Evolutionary conservation across 2,888 invertebrate genomes (phyloP).

Genomic region (Pyrrhosoma nymphula): DNA sequence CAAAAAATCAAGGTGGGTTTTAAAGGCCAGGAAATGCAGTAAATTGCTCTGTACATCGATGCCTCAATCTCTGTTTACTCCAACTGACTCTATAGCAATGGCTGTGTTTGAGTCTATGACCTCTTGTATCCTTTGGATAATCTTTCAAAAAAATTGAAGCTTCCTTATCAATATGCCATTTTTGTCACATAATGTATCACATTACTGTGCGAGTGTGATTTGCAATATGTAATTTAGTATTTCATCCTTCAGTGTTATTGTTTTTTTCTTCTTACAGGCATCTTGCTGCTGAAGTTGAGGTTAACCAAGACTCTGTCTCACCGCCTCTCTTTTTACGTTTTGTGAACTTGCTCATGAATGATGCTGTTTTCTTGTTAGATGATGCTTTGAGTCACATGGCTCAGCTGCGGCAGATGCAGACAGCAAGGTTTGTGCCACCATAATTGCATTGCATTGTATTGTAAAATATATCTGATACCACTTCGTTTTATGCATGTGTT

Average conservation of each 20-base stretch:
- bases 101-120: too few relatives aligned
- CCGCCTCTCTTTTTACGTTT: conserved; percentile 96
- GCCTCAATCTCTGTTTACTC: too few relatives aligned
- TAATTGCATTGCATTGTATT: conserved; percentile 32
- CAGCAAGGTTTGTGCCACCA: conserved; percentile 82
- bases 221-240: background rate
- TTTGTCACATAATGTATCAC: too few relatives aligned
- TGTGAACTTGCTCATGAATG: conserved; percentile 97
- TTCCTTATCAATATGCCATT: background rate
- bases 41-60: too few relatives aligned
- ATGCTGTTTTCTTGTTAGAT: conserved; percentile 96
- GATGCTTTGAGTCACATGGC: conserved; percentile 95
- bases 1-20: too few relatives aligned
- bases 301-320: conserved; percentile 92
- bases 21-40: too few relatives aligned
- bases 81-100: too few relatives aligned
- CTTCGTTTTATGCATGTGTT: too few relatives aligned
- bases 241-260: background rate
- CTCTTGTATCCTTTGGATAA: too few relatives aligned
- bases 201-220: background rate
- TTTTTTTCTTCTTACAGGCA: conserved; percentile 78
- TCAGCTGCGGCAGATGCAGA: conserved; percentile 90
- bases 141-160: background rate
- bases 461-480: background rate
- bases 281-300: conserved; percentile 89